These are phyloP conservation scores for Chroicocephalus ridibundus DNA, from an alignment of 2,113 vertebrate genomes.

Conservation along the genomic window DNA sequence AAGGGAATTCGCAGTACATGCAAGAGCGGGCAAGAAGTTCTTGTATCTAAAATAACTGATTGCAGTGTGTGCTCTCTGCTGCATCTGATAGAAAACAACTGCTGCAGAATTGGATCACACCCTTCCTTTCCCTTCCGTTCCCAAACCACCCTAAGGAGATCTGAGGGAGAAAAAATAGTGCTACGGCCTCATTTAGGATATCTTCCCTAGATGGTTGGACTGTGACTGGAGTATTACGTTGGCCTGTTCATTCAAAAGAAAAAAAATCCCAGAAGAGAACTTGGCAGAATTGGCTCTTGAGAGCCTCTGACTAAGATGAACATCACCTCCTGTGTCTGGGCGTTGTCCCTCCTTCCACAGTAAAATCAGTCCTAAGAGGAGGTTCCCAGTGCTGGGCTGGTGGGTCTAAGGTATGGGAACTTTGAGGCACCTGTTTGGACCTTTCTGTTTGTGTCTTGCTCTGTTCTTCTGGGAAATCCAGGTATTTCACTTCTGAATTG, in stretches of 20 bases:
- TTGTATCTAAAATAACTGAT: conserved; percentile 13
- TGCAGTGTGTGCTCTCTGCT: background rate
- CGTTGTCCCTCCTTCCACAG: background rate
- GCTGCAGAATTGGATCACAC: background rate
- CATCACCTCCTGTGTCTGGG: background rate
- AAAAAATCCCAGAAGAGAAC: background rate
- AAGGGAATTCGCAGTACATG: conserved; percentile 6
- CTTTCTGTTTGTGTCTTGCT: background rate
- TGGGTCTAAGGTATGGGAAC: background rate
- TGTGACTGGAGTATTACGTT: background rate
- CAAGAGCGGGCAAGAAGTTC: conserved; percentile 32
- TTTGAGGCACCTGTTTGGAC: background rate
- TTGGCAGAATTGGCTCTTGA: background rate
- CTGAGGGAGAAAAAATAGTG: background rate
- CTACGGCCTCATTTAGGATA: background rate
- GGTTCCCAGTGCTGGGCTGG: background rate
- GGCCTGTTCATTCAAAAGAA: background rate
- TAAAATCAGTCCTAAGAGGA: background rate
- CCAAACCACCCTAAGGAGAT: background rate
- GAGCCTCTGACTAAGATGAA: background rate
- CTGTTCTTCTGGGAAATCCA: background rate
- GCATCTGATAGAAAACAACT: background rate
- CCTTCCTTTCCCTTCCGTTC: background rate
- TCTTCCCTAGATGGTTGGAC: background rate
- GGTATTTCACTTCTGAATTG: background rate